Base-by-base conservation (phyloP, 2,888 invertebrate genomes). In the Drosophila paranaensis region DNA sequence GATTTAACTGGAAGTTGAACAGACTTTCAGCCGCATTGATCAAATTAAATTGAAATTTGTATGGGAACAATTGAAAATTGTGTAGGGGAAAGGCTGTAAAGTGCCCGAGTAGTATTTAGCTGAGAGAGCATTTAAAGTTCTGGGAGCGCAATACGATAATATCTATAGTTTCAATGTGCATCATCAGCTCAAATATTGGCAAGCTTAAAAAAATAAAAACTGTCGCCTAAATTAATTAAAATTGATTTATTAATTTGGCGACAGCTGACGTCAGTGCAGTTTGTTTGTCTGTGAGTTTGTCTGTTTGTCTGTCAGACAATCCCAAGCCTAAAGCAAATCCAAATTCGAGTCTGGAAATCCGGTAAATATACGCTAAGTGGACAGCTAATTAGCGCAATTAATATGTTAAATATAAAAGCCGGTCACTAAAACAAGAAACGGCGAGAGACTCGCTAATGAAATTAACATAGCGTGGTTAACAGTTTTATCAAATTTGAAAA, bases 401-500 rank as follows among this genome's bases (percentile, higher is more conserved):
- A 89, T 80, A 73, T 62, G 54, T 50, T 70, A 64, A 66, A 74
- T 53, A 72, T 70, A 70, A 68, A 77, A 77, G 63, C 70, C 81
- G 81, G 81, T 74, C 81, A 79, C 60, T 75, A 77, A 77, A 74
- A 79, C 72, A 71, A 70, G 69, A 71, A 71, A 51, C 56, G 9
- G 14, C 10, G n/a, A 53, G 48, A 75, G 75, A 81, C 77, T 55
- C 79, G 89, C 81, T 89, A 90, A 88, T 89, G 79, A 71, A 88
- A 90, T 88, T 88, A 84, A 82, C 88, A 89, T 77, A 77, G 74
- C 79, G 73, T 85, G 88, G 85, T 89, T 90, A 88, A 88, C 84
- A 88, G 82, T 81, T 90, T 82, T 78, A 88, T 79, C 74, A 89
- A 88, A 90, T 84, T 82, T 82, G 77, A 76, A 70, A 77, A 77